Conservation (phyloP, 2,888 invertebrate genomes). For the Chymomyza procnemis region DNA sequence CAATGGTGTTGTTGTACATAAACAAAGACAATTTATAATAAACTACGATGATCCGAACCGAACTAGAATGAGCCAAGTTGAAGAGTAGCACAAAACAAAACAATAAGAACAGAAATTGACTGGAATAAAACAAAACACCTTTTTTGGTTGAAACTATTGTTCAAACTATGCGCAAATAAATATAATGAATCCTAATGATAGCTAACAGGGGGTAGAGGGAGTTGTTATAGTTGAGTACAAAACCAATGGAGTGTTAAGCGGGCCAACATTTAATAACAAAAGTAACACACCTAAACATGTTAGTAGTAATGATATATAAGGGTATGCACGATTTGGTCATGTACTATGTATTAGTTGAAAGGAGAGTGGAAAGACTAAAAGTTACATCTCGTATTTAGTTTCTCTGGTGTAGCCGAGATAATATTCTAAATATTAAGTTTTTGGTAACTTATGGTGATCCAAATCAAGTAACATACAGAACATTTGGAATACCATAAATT, state of each 20-base stretch:
- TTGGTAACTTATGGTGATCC: too few species aligned
- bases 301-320: not conserved
- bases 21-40: conserved; percentile 53
- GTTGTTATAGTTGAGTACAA: conserved; percentile 50
- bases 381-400: too few species aligned
- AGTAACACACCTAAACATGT: not conserved
- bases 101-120: conserved; percentile 42
- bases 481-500: too few species aligned
- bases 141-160: conserved; percentile 25
- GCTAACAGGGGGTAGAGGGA: conserved; percentile 38
- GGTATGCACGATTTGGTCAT: not conserved
- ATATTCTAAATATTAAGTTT: too few species aligned
- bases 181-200: conserved; percentile 70
- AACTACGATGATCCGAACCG: not conserved
- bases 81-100: conserved; percentile 42
- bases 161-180: conserved; percentile 57
- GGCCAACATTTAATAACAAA: conserved; percentile 41
- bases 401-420: too few species aligned
- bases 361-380: too few species aligned
- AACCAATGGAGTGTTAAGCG: conserved; percentile 69
- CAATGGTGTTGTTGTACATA: conserved; percentile 66
- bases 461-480: too few species aligned
- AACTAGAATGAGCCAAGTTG: not conserved
- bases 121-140: conserved; percentile 65
- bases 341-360: not conserved